Conservation (phyloP, 2,888 invertebrate species). For the Megastigmus dorsalis region DNA sequence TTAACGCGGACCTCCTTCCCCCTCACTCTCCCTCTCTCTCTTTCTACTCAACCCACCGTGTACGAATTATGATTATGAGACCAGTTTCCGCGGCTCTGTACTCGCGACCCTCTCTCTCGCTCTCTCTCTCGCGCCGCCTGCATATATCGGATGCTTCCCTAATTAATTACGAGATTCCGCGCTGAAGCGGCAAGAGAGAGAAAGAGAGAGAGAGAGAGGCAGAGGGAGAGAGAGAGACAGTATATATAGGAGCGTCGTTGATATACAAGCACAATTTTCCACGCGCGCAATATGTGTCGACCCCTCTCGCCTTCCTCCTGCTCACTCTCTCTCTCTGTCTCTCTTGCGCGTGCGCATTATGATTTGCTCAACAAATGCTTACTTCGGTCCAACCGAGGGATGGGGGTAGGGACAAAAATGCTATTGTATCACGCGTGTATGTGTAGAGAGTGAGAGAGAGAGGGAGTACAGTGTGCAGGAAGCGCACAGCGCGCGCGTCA, state of each 20-base stretch:
- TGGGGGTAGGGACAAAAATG: conserved; percentile 15
- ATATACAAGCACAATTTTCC: conserved; percentile 47
- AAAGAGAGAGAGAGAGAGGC: neutral
- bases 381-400: too few species aligned
- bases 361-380: conserved; percentile 22
- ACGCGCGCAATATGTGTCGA: conserved; percentile 27
- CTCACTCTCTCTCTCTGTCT: neutral
- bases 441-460: too few species aligned
- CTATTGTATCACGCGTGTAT: neutral
- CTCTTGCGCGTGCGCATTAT: neutral
- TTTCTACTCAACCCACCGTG: conserved; percentile 37
- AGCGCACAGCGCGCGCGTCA: too few species aligned
- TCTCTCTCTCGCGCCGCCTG: conserved; percentile 4
- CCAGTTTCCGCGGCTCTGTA: conserved; percentile 26
- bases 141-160: conserved; percentile 51
- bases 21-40: neutral
- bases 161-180: conserved; percentile 57
- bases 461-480: too few species aligned
- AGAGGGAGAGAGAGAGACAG: neutral
- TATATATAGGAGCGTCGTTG: neutral
- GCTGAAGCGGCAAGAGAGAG: conserved; percentile 32
- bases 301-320: neutral
- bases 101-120: too few species aligned
- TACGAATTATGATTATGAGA: conserved; percentile 59
- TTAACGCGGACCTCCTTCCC: too few species aligned